Evolutionary conservation across 2,797 vertebrate species (phyloP).

Genomic region (Tokudaia muenninki): DNA sequence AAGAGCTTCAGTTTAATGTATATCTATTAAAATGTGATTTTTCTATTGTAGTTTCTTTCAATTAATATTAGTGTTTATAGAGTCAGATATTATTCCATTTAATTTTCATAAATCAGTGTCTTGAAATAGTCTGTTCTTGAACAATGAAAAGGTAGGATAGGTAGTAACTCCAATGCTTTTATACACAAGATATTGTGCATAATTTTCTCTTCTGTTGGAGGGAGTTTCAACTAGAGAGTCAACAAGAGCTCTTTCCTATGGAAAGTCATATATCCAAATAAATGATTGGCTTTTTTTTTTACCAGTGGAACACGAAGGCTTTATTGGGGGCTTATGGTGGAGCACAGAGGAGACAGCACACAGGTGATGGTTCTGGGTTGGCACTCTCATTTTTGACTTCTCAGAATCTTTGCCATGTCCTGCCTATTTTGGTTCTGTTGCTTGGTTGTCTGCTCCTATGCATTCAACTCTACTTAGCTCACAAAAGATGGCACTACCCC

Average conservation of each 20-base stretch:
- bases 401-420: background rate
- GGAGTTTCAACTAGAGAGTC: background rate
- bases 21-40: background rate
- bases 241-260: background rate
- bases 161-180: background rate
- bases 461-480: background rate
- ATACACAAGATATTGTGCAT: background rate
- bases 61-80: background rate
- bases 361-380: background rate
- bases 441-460: background rate
- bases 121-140: background rate
- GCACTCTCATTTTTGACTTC: background rate
- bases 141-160: background rate
- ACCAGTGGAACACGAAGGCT: background rate
- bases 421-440: background rate
- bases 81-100: slow-evolving; percentile 14
- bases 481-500: background rate
- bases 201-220: background rate
- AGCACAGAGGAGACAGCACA: background rate
- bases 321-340: background rate
- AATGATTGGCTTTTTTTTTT: background rate
- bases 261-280: background rate
- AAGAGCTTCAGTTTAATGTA: slow-evolving; percentile 13
- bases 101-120: background rate
- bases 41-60: slow-evolving; percentile 3